These are phyloP conservation scores for Rhopilema esculentum DNA, from an alignment of 30 jellyfish, hydroid and myxozoan genomes.

Conservation along the genomic window DNA sequence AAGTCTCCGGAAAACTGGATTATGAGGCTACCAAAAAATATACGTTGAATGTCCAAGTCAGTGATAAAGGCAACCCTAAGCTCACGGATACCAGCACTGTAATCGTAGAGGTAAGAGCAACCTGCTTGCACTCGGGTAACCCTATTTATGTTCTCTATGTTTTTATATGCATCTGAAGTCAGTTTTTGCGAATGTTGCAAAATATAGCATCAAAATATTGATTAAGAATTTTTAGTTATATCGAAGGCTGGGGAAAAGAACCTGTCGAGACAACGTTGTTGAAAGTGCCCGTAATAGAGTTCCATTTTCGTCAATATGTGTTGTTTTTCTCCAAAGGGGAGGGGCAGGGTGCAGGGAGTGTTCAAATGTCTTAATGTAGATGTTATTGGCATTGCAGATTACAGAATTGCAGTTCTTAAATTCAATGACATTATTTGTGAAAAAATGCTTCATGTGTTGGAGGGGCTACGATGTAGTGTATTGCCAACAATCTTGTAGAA, in stretches of 20 bases:
- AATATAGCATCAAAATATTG: too few species aligned
- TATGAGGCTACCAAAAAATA: conserved; percentile 32
- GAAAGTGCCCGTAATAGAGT: too few species aligned
- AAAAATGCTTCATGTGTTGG: too few species aligned
- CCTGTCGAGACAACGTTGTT: too few species aligned
- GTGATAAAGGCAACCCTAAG: conserved; percentile 64
- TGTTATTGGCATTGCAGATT: too few species aligned
- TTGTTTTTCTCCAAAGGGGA: not conserved
- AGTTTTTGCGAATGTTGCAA: not conserved
- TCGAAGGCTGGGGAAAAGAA: too few species aligned
- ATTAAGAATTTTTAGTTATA: too few species aligned
- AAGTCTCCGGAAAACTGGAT: conserved; percentile 26
- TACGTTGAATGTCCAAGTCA: conserved; percentile 39
- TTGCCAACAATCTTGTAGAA: too few species aligned
- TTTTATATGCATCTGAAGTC: not conserved
- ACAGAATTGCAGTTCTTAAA: too few species aligned
- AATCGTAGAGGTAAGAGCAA: conserved; percentile 10
- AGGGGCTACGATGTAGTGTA: too few species aligned
- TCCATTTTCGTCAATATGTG: not conserved
- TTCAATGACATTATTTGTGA: too few species aligned
- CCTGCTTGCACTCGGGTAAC: not conserved
- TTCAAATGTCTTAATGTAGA: too few species aligned
- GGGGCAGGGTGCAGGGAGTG: not conserved
- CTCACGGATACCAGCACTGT: conserved; percentile 20
- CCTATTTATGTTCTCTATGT: not conserved